Base-by-base conservation (phyloP, 2,113 vertebrate genomes). In the Hemiprocne comata region DNA sequence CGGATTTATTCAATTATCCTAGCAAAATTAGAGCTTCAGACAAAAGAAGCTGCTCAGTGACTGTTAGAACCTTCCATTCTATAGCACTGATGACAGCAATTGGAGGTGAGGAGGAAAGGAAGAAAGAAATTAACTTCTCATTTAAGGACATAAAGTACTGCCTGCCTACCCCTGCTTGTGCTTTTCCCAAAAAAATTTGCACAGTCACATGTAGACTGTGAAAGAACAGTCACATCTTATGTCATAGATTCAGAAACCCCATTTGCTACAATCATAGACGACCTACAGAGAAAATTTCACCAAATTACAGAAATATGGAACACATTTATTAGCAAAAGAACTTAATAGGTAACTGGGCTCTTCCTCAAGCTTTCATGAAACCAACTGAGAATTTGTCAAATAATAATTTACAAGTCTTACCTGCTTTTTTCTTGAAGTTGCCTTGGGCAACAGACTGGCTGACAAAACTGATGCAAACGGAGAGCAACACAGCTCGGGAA, bases 371-470 rank as follows among this genome's bases (percentile, higher is more conserved):
- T 80, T 89, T 81, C 76, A 90, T 44, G 53, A 84, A 93, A 84
- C 21, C 50, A 64, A 8, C 74, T 71, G 33, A 81, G n/a, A 78
- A 85, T 81, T 64, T 80, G 70, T 62, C 80, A 80, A 93, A 83
- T 60, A 93, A 69, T 74, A 89, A 94, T 83, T 94, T 67, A 53
- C 81, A 95, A 96, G 40, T 77, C 98, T 98, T 98, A 99, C 99
- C 98, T 99, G 99, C 97, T 98, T 98, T 97, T 98, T 97, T 95
- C 97, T 98, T 96, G 97, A 98, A 98, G 98, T 99, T 97, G 98
- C 98, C 98, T 98, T 99, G 84, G 99, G 98, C 97, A 99, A 98
- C 95, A 99, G 97, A 97, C 98, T 98, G 92, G 98, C 97, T 76
- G 99, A 98, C 85, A 98, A 97, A 87, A 98, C 96, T 25, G 98